phyloP scores from a whole-genome alignment of 2,888 invertebrate genomes.

The Gari tellinella region DNA sequence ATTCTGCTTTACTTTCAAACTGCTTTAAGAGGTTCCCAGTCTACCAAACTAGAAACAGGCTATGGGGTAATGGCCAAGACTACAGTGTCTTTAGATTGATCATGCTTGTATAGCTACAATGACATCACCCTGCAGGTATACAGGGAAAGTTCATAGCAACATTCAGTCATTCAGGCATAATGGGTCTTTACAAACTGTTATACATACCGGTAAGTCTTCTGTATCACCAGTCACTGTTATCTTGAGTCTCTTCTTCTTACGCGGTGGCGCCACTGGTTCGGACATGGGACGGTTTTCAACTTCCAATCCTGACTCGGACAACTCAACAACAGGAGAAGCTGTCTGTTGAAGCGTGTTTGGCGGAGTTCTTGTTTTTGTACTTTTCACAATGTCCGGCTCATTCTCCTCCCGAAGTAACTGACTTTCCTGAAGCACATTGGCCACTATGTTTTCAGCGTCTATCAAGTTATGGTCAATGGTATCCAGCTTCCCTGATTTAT shows the following conservation, averaged over 20 bases:
- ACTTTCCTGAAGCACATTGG: slow-evolving; percentile 71
- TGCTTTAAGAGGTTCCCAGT: too few relatives aligned
- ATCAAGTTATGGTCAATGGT: slow-evolving; percentile 47
- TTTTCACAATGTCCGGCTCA: slow-evolving; percentile 97
- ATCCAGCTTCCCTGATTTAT: slow-evolving; percentile 6
- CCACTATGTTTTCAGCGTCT: slow-evolving; percentile 64
- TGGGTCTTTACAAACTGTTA: neutral
- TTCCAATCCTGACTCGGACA: neutral
- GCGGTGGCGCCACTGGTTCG: slow-evolving; percentile 75
- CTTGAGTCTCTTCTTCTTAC: slow-evolving; percentile 76
- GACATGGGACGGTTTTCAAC: slow-evolving; percentile 2
- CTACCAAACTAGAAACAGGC: too few relatives aligned
- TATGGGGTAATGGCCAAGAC: too few relatives aligned
- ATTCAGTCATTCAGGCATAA: too few relatives aligned
- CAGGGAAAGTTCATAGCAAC: too few relatives aligned
- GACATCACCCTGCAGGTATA: too few relatives aligned
- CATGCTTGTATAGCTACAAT: too few relatives aligned
- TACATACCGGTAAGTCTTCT: neutral
- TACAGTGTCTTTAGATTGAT: too few relatives aligned
- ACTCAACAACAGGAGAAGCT: slow-evolving; percentile 1
- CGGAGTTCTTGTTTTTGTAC: slow-evolving; percentile 88
- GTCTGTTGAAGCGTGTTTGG: slow-evolving; percentile 63
- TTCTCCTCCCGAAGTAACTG: slow-evolving; percentile 58
- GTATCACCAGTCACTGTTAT: neutral
- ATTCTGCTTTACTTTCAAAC: too few relatives aligned